Conservation (phyloP, 2,888 invertebrate species). For the Drosophila subquinaria region DNA sequence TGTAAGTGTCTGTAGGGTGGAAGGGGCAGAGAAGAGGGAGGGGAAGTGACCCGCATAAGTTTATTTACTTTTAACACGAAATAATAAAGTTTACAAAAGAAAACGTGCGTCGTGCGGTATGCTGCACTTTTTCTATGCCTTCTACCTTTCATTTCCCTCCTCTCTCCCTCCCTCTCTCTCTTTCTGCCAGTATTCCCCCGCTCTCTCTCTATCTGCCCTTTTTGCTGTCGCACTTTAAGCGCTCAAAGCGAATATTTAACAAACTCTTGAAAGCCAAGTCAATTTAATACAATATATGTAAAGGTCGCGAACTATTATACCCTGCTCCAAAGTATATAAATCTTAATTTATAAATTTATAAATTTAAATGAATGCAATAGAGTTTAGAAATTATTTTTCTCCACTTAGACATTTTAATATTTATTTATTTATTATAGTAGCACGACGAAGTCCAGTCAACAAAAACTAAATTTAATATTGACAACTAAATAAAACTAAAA, state of each 20-base stretch:
- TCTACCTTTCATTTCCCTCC: neutral
- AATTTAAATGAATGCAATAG: too few species aligned
- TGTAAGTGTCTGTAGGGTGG: neutral
- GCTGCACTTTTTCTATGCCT: conserved; percentile 60
- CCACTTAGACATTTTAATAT: too few species aligned
- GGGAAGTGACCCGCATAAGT: conserved; percentile 65
- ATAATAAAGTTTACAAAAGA: conserved; percentile 80
- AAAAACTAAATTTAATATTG: too few species aligned
- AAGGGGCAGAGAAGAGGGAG: neutral
- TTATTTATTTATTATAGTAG: too few species aligned
- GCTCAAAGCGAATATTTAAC: conserved; percentile 57
- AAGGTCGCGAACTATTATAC: neutral
- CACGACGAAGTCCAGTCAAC: too few species aligned
- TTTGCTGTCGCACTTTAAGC: conserved; percentile 48
- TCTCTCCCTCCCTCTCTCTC: neutral
- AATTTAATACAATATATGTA: conserved; percentile 5
- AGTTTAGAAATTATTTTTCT: too few species aligned
- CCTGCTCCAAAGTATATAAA: neutral
- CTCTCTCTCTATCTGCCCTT: conserved; percentile 13
- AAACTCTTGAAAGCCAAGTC: conserved; percentile 20
- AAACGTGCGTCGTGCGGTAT: conserved; percentile 71
- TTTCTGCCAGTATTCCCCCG: neutral
- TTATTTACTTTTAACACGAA: conserved; percentile 81
- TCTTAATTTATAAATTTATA: too few species aligned
- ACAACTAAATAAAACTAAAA: too few species aligned